Base-by-base conservation (phyloP, 2,888 invertebrate species). In the Cheilosia impressa region DNA sequence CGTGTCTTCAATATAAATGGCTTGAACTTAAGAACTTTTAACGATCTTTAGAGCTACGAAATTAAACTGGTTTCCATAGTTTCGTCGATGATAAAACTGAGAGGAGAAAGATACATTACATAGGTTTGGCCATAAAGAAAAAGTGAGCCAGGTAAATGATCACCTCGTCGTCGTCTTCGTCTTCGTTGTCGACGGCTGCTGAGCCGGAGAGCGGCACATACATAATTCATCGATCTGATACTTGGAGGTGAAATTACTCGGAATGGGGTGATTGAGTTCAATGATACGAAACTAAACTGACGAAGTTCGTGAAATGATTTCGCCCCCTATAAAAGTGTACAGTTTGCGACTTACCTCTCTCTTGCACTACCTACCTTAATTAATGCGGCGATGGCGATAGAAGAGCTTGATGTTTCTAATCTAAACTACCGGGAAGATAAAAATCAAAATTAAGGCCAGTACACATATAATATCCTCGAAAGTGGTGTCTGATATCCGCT, bases 21-120 rank as follows among this genome's bases (percentile, higher is more conserved):
- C 76, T 85, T 85, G 85, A 85, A 85, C 85, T 85, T 85, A 85
- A 85, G 85, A 85, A 85, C 85, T 85, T 81, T 85, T 85, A 81
- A 81, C 85, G 85, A 85, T 85, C 81, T 76, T 81, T 81, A 85
- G 80, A 85, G 85, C 81, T 76, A 81, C 76, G 47, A 81, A 81
- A 85, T 85, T 85, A 85, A 85, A 85, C 85, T 81, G 85, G 85
- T 85, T 85, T 85, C 77, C 76, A 81, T 77, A 85, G 85, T 72
- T 76, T 80, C 62, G 79, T 80, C 81, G 75, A 85, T 85, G 71
- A 81, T 81, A 81, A 81, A 85, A 81, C 81, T 63, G 83, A 85
- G 76, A 85, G 60, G 66, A 85, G 72, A 81, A 81, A 81, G 76
- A 81, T 81, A 77, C 85, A 81, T 81, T 85, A 81, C 81, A 77